Base-by-base conservation (phyloP, 2,888 invertebrate genomes). In the Frankliniella intonsa region DNA sequence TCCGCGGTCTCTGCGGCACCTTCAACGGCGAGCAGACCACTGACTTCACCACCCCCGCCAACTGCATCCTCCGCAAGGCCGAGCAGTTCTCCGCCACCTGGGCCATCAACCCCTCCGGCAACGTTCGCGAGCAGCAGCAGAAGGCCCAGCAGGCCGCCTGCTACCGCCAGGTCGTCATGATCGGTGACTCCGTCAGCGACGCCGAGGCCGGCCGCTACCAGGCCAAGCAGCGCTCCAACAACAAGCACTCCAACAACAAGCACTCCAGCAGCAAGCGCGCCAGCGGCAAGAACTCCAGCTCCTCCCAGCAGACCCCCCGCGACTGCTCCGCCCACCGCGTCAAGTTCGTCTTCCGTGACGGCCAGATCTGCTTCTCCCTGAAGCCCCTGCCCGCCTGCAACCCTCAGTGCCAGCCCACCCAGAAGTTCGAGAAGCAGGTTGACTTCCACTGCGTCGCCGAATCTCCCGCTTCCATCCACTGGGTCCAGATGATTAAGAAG, bases 1-100 rank as follows among this genome's bases (percentile, higher is more conserved):
- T 91, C 50, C 89, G 90, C 83, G 94, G 94, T 83, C 89, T 94
- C 69, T 94, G 93, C 85, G 94, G 94, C 14, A 89, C 89, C 84
- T 92, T 90, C 89, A 91, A 90, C 84, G 90, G 91, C 17, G 90
- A 92, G 79, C 84, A 87, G n/a, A 87, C 88, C 80, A 90, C 91
- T 83, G 93, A 94, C 85, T 92, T 91, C 86, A 86, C 88, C 19
- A 90, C 90, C 2, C 92, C 93, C 0, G 85, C 88, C 82, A 91
- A 91, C 82, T 89, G 90, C 85, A 85, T 91, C 50, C 87, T 92
- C 3, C 89, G 89, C 84, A 88, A 89, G 27, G 87, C 90, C 0
- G 87, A 90, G 69, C 87, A 89, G 82, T 93, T 91, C 86, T 89
- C 89, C 80, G 90, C 91, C 3, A 89, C 90, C 9, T 93, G 90